Conservation (phyloP, 2,113 vertebrate species). For the Morone saxatilis region DNA sequence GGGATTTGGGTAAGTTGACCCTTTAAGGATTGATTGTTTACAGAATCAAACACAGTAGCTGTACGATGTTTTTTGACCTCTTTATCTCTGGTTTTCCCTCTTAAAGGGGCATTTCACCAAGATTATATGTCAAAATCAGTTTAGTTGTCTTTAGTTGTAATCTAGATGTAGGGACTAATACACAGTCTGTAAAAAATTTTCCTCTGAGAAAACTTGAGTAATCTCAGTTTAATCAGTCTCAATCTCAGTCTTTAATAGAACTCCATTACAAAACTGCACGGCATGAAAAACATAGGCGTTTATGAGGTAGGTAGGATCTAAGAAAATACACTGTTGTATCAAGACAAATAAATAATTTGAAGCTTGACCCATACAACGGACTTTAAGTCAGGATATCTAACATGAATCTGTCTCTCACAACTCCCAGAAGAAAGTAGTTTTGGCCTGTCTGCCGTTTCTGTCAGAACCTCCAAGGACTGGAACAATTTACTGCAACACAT, state of each 20-base stretch:
- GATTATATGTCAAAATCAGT: constrained; percentile 4
- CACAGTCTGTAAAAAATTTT: background rate
- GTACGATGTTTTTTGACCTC: constrained; percentile 26
- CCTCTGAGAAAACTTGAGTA: background rate
- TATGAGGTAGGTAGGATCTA: too few species aligned
- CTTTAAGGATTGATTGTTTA: background rate
- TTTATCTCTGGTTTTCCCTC: background rate
- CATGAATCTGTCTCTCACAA: background rate
- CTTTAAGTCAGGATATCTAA: too few species aligned
- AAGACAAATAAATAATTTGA: background rate
- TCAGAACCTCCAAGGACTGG: background rate
- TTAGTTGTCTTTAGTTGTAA: too few species aligned
- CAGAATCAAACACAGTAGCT: background rate
- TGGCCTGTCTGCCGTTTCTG: background rate
- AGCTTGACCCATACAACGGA: background rate
- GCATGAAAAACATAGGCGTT: background rate
- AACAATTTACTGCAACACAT: background rate
- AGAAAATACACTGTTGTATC: too few species aligned
- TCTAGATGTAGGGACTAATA: background rate
- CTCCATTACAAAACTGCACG: background rate
- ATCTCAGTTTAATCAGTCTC: too few species aligned
- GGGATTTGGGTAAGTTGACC: background rate
- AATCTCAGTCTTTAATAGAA: background rate
- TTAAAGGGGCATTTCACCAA: background rate
- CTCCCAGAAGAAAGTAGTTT: background rate